phyloP scores from a whole-genome alignment of 1,140 invertebrate genomes.

The Eueides isabella region DNA sequence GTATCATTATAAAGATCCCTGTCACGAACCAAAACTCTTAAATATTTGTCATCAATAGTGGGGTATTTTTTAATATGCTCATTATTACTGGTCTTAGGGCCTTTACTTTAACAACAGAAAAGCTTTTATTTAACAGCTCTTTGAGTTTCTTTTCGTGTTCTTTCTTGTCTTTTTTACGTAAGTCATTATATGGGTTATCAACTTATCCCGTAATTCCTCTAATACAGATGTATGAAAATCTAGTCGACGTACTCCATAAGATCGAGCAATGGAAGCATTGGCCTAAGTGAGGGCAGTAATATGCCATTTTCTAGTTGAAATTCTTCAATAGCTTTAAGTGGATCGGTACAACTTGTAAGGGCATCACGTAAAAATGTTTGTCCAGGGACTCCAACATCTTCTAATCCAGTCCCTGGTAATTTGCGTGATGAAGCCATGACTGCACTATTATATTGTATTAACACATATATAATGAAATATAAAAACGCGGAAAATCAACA shows the following conservation, averaged over 20 bases:
- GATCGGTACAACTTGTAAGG: conserved; percentile 97
- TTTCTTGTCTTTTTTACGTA: conserved; percentile 88
- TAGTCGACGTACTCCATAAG: conserved; percentile 93
- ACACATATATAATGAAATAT: background rate
- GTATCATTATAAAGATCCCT: conserved; percentile 96
- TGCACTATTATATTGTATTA: conserved; percentile 4
- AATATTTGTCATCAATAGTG: conserved; percentile 94
- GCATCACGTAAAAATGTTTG: conserved; percentile 94
- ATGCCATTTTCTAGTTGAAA: conserved; percentile 99
- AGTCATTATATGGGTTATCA: conserved; percentile 95
- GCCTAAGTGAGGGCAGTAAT: conserved; percentile 93
- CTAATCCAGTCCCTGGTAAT: conserved; percentile 84
- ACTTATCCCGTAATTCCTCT: conserved; percentile 95
- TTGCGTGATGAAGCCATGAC: conserved; percentile 72
- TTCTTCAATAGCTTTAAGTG: conserved; percentile 97
- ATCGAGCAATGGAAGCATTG: conserved; percentile 97
- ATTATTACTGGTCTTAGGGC: conserved; percentile 97
- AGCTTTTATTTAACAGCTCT: conserved; percentile 95
- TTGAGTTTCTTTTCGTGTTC: conserved; percentile 94
- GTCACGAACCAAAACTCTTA: conserved; percentile 93
- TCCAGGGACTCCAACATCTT: conserved; percentile 96
- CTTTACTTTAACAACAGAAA: conserved; percentile 95
- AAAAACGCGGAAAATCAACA: conserved; percentile 16
- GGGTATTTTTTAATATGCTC: conserved; percentile 95
- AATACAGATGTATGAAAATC: conserved; percentile 98